Conservation (phyloP, 2,797 vertebrate genomes). For the Sebastes oblongus region DNA sequence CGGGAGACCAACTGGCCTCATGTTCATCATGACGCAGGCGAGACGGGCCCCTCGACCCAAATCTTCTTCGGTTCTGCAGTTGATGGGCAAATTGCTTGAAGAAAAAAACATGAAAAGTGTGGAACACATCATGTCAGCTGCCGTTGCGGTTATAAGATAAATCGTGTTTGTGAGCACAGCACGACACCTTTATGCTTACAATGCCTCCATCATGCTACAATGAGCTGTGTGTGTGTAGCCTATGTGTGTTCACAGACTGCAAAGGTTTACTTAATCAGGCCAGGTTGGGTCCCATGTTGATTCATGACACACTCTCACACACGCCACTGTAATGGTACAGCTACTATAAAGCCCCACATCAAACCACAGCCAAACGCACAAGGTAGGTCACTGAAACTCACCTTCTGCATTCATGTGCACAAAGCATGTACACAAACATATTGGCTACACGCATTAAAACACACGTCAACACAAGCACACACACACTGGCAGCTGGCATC, state of each 20-base stretch:
- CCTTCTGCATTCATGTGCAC: slow-evolving; percentile 5
- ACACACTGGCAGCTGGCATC: slow-evolving; percentile 7
- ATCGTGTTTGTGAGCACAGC: slow-evolving; percentile 14
- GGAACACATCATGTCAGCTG: background rate
- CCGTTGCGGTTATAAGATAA: background rate
- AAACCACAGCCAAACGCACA: background rate
- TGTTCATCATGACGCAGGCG: slow-evolving; percentile 30
- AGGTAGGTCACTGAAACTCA: slow-evolving; percentile 24
- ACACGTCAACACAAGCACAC: background rate
- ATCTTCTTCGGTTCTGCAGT: slow-evolving; percentile 39
- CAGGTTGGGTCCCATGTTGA: slow-evolving; percentile 39
- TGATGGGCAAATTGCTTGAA: slow-evolving; percentile 34
- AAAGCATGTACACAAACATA: background rate
- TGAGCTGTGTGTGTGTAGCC: background rate
- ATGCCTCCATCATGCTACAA: background rate
- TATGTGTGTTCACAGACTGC: background rate
- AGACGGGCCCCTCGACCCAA: slow-evolving; percentile 42
- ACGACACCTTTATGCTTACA: slow-evolving; percentile 4
- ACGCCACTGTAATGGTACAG: background rate
- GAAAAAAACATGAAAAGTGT: slow-evolving; percentile 4
- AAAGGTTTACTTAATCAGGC: slow-evolving; percentile 47
- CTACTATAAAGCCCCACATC: slow-evolving; percentile 6
- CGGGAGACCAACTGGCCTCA: slow-evolving; percentile 39
- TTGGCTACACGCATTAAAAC: background rate
- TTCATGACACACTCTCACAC: slow-evolving; percentile 1